A percentile compares a stretch with the other conserved stretches of the same genome.
These are phyloP conservation scores for Parotia lawesii DNA, from an alignment of 2,113 vertebrate genomes.

Conservation along the genomic window DNA sequence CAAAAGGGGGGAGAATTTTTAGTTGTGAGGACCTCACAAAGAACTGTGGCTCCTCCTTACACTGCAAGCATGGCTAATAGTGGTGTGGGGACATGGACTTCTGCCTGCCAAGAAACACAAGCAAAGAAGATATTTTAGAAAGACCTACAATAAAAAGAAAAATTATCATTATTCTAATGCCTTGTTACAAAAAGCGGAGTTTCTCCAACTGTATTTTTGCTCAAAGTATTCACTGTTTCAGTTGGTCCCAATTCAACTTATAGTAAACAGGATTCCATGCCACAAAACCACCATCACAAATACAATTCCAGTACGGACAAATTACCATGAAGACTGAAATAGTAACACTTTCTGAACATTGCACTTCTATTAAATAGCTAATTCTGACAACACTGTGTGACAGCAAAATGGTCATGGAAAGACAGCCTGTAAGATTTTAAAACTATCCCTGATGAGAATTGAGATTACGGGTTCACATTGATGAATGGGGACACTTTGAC, in stretches of 20 bases:
- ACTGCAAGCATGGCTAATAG: not conserved
- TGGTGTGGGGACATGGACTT: not conserved
- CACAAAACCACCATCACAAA: not conserved
- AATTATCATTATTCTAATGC: not conserved
- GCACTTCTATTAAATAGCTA: not conserved
- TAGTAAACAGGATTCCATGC: not conserved
- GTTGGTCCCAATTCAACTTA: not conserved
- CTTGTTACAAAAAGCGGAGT: not conserved
- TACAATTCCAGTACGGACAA: not conserved
- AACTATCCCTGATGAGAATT: not conserved
- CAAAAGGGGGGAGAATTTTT: not conserved
- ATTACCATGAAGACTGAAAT: not conserved
- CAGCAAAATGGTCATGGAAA: not conserved
- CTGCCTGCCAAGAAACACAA: not conserved
- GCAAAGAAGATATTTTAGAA: not conserved
- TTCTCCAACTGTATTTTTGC: not conserved
- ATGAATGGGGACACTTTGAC: not conserved
- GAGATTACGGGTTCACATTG: not conserved
- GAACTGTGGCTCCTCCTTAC: not conserved
- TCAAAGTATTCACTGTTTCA: not conserved
- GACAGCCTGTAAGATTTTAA: not conserved
- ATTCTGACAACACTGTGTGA: not conserved
- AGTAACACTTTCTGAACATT: not conserved
- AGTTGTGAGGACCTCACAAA: not conserved
- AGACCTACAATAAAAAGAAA: not conserved